Evolutionary conservation across 2,113 vertebrate genomes (phyloP).

Genomic region (Myxocyprinus asiaticus): DNA sequence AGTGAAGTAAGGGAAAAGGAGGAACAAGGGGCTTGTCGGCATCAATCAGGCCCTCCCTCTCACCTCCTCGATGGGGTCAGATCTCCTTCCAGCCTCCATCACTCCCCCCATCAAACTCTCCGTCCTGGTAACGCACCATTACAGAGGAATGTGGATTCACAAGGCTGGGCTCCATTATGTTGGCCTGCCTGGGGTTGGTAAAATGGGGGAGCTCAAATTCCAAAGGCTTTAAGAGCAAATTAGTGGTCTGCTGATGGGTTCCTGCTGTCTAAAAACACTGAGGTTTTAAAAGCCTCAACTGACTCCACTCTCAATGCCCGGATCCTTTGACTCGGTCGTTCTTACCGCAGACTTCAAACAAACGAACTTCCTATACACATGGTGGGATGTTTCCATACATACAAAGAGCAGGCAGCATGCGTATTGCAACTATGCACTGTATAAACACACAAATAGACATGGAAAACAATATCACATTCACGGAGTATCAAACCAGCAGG

Average conservation of each 20-base stretch:
- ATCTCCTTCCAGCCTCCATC: constrained; percentile 58
- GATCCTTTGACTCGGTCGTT: not conserved
- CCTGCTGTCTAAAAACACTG: constrained; percentile 39
- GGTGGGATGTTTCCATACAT: not conserved
- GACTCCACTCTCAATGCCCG: not conserved
- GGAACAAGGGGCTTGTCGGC: constrained; percentile 57
- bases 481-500: constrained; percentile 12
- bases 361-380: constrained; percentile 16
- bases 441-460: constrained; percentile 28
- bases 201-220: constrained; percentile 65
- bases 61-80: constrained; percentile 67
- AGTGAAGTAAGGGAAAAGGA: constrained; percentile 41
- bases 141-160: constrained; percentile 77
- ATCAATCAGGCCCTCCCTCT: constrained; percentile 66
- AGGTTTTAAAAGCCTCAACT: constrained; percentile 29
- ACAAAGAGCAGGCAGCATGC: constrained; percentile 10
- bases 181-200: constrained; percentile 55
- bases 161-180: constrained; percentile 62
- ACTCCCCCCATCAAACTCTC: constrained; percentile 48
- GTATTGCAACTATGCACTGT: constrained; percentile 2
- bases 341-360: constrained; percentile 9
- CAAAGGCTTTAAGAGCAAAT: constrained; percentile 73
- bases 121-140: constrained; percentile 68
- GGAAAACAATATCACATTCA: not conserved
- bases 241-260: constrained; percentile 58